Conservation (phyloP, 2,113 vertebrate species). For the Sterrhoptilus dennistouni region DNA sequence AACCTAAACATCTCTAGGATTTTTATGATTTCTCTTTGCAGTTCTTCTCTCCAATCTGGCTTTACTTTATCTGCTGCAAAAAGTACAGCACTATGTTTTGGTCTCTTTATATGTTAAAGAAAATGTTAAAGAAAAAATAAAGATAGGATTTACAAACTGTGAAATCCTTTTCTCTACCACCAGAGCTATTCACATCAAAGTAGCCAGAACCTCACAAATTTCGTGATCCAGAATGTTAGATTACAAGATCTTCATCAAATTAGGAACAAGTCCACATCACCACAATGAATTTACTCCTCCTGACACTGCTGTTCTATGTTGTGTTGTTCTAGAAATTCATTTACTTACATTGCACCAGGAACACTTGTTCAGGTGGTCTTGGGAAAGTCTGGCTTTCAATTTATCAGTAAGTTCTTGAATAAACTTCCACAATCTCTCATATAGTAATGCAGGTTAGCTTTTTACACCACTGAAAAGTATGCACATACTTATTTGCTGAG, state of each 20-base stretch:
- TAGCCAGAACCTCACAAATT: not conserved
- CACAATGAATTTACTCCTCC: not conserved
- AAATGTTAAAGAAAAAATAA: not conserved
- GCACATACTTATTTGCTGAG: not conserved
- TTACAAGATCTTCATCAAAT: not conserved
- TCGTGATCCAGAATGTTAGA: not conserved
- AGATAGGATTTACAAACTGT: not conserved
- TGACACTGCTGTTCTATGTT: not conserved
- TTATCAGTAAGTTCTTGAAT: not conserved
- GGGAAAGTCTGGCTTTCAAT: not conserved
- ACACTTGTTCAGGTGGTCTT: not conserved
- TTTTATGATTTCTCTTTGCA: not conserved
- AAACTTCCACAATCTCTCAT: not conserved
- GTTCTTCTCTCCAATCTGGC: not conserved
- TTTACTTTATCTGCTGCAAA: not conserved
- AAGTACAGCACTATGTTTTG: not conserved
- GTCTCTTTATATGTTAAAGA: not conserved
- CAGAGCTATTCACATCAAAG: not conserved
- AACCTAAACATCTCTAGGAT: not conserved
- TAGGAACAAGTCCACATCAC: not conserved
- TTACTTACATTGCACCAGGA: not conserved
- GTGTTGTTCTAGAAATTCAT: not conserved
- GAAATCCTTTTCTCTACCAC: not conserved
- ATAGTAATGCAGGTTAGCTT: not conserved
- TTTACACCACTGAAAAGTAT: not conserved